phyloP scores from a whole-genome alignment of 2,888 invertebrate genomes.

The Sarcophaga subvicina region DNA sequence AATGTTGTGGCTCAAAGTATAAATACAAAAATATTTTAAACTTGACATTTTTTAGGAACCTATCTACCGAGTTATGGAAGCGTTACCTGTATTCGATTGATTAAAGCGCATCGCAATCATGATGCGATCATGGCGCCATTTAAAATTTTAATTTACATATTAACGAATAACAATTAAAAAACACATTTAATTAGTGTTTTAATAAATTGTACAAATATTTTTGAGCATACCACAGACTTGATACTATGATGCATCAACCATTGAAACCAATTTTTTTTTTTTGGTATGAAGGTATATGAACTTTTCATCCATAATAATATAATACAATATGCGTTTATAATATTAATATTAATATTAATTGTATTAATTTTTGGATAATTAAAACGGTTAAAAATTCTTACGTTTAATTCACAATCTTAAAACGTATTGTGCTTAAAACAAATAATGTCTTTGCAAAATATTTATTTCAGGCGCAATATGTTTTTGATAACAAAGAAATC shows the following conservation, averaged over 20 bases:
- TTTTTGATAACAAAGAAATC: neutral
- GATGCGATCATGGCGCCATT: neutral
- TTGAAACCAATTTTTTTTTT: neutral
- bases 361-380: neutral
- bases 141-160: neutral
- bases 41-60: too few relatives aligned
- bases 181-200: neutral
- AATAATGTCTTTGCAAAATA: constrained; percentile 10
- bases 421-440: neutral
- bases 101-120: neutral
- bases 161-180: neutral
- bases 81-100: neutral
- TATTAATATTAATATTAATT: neutral
- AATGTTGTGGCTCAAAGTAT: too few relatives aligned
- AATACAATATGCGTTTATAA: too few relatives aligned
- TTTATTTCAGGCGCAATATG: constrained; percentile 21
- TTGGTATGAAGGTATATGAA: neutral
- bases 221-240: neutral
- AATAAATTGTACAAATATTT: neutral
- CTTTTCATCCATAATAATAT: too few relatives aligned
- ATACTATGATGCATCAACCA: neutral
- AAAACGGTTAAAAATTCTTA: neutral
- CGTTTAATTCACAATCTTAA: neutral
- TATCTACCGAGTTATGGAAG: too few relatives aligned
- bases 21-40: too few relatives aligned